Percentiles rank a stretch among this genome's conserved stretches.
phyloP scores from a whole-genome alignment of 1,140 invertebrate species.

The Ceratitis capitata region DNA sequence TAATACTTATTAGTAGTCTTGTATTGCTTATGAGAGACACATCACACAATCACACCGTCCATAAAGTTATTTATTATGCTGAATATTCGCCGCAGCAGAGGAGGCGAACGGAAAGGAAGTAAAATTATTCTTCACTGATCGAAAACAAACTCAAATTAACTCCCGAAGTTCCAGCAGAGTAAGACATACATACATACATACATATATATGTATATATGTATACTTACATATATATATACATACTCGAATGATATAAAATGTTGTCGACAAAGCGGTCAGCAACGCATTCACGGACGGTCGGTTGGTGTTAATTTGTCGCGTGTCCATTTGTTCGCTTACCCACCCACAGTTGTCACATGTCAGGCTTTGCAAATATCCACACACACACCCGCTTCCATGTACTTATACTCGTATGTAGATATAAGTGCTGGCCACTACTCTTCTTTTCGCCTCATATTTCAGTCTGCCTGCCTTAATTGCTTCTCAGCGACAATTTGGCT shows the following conservation, averaged over 20 bases:
- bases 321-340: not conserved
- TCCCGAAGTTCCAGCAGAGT: not conserved
- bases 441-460: slow-evolving; percentile 37
- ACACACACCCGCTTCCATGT: not conserved
- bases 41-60: not conserved
- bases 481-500: slow-evolving; percentile 27
- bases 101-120: not conserved
- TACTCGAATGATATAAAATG: not conserved
- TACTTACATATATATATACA: not conserved
- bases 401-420: not conserved
- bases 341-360: not conserved
- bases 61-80: slow-evolving; percentile 28
- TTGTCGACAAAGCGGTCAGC: not conserved
- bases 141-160: slow-evolving; percentile 31
- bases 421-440: not conserved
- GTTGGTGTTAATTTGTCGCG: slow-evolving; percentile 32
- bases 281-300: no score
- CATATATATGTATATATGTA: not conserved
- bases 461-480: slow-evolving; percentile 18
- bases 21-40: slow-evolving; percentile 12
- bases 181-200: not conserved
- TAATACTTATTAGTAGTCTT: slow-evolving; percentile 6
- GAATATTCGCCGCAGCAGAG: not conserved
- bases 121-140: slow-evolving; percentile 6
- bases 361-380: not conserved